Evolutionary conservation across 92 coral and sea anemone genomes (phyloP).

Genomic region (Pocillopora meandrina): DNA sequence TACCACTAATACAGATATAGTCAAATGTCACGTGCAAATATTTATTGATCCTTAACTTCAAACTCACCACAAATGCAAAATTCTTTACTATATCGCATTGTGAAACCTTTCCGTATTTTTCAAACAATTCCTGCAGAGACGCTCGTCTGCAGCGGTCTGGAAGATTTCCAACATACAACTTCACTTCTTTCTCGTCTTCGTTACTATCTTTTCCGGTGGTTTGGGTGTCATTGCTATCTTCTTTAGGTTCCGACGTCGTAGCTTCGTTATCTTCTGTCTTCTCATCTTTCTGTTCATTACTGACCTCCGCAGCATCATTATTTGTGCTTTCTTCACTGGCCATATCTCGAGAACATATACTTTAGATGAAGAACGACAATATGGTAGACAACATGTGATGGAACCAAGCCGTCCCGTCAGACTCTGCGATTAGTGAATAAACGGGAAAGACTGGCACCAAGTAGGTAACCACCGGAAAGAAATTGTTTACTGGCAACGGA

Average conservation of each 20-base stretch:
- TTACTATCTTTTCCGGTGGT: constrained; percentile 25
- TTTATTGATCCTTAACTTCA: not conserved
- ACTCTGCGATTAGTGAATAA: not conserved
- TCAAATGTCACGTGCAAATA: not conserved
- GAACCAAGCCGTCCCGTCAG: constrained; percentile 27
- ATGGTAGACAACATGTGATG: constrained; percentile 20
- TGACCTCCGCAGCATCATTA: not conserved
- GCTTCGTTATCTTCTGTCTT: constrained; percentile 24
- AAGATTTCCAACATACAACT: constrained; percentile 90
- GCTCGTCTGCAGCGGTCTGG: constrained; percentile 88
- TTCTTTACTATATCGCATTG: constrained; percentile 95
- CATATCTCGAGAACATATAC: not conserved
- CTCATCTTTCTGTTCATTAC: not conserved
- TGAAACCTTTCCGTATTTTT: constrained; percentile 85
- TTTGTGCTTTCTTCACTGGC: constrained; percentile 37
- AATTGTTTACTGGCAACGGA: not conserved
- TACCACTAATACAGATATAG: not conserved
- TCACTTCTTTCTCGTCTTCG: constrained; percentile 51
- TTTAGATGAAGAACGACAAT: not conserved
- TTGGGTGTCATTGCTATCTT: constrained; percentile 18
- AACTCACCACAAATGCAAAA: constrained; percentile 97
- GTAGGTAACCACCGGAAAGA: constrained; percentile 8
- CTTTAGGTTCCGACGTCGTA: constrained; percentile 36
- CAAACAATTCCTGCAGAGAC: constrained; percentile 73
- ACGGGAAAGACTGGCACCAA: not conserved